Evolutionary conservation across 2,113 vertebrate species (phyloP).

Genomic region (Erythrolamprus reginae): DNA sequence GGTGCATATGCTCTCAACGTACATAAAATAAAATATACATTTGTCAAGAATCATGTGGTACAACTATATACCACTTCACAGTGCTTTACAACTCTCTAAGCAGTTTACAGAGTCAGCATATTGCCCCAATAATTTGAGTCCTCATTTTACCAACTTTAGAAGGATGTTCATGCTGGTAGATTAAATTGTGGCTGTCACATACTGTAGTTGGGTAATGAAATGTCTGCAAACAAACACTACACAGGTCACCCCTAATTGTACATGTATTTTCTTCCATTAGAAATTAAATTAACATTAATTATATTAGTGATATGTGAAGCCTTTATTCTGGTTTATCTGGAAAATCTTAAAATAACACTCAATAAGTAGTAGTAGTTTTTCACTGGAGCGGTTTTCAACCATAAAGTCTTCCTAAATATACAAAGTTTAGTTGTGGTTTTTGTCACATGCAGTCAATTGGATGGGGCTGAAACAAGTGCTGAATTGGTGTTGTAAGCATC

Average conservation of each 20-base stretch:
- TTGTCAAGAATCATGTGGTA: too few species aligned
- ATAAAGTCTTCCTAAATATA: not conserved
- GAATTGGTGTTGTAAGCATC: not conserved
- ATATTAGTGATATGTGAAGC: not conserved
- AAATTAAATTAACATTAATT: not conserved
- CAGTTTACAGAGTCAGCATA: too few species aligned
- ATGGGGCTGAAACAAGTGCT: not conserved
- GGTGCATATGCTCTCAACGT: too few species aligned
- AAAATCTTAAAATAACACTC: not conserved
- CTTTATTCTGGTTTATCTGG: not conserved
- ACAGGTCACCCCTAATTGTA: not conserved
- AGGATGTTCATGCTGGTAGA: not conserved
- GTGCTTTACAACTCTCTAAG: too few species aligned
- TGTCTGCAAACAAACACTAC: not conserved
- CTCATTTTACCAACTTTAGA: too few species aligned
- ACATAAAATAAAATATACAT: too few species aligned
- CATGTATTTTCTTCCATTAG: not conserved
- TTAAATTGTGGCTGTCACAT: not conserved
- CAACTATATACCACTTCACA: too few species aligned
- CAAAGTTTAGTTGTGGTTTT: not conserved
- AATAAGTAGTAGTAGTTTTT: not conserved
- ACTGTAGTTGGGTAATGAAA: not conserved
- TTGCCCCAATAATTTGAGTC: too few species aligned
- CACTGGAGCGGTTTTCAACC: not conserved
- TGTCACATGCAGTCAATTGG: not conserved